A percentile compares a stretch with the other conserved stretches of the same genome.
Evolutionary conservation across 2,888 invertebrate genomes (phyloP).

Genomic region (Polyploca ridens): DNA sequence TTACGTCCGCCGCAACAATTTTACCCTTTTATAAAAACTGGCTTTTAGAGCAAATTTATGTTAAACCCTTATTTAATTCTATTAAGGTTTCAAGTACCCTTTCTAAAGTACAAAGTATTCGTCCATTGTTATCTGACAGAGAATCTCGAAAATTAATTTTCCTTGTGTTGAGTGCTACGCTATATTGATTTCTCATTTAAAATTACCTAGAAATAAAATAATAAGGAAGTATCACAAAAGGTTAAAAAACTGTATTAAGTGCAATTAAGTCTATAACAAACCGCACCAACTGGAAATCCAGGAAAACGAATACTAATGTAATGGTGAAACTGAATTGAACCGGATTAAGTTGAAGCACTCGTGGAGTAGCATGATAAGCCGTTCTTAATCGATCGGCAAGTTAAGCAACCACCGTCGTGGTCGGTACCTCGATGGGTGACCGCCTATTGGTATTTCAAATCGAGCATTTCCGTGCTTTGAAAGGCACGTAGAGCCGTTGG

Average conservation of each 20-base stretch:
- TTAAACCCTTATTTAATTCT: conserved; percentile 4
- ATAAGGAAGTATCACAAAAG: background rate
- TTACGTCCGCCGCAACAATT: background rate
- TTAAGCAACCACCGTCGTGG: too few species aligned
- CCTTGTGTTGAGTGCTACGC: background rate
- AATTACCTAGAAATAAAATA: background rate
- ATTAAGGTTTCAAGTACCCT: background rate
- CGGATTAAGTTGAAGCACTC: too few species aligned
- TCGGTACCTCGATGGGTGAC: too few species aligned
- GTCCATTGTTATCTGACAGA: background rate
- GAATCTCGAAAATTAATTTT: background rate
- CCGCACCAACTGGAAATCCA: background rate
- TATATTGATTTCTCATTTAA: background rate
- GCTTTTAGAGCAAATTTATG: conserved; percentile 2
- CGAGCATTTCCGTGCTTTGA: too few species aligned
- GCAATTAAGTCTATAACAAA: background rate
- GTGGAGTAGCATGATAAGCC: too few species aligned
- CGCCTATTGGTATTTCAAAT: too few species aligned
- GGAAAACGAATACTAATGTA: background rate
- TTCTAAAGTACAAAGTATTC: background rate
- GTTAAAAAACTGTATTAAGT: background rate
- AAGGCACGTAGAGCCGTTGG: too few species aligned
- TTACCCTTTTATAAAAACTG: background rate
- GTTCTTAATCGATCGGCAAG: too few species aligned
- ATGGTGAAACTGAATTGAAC: background rate